A percentile compares a stretch with the other conserved stretches of the same genome.
Evolutionary conservation across 2,797 vertebrate species (phyloP).

Genomic region (Rachycentron canadum): DNA sequence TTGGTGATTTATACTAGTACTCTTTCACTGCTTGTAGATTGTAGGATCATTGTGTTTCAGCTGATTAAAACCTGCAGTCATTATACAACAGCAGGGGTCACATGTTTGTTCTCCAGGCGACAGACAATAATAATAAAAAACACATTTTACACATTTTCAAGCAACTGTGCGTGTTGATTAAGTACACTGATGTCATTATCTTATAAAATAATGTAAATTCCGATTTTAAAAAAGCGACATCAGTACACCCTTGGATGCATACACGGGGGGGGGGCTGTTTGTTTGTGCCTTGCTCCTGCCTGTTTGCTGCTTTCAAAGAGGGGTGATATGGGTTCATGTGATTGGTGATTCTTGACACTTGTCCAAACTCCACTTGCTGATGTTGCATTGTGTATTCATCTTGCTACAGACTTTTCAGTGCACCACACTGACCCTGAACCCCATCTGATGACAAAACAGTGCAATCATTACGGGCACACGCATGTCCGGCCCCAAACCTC

Average conservation of each 20-base stretch:
- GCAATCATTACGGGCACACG: neutral
- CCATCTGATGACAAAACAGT: constrained; percentile 24
- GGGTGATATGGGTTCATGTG: constrained; percentile 18
- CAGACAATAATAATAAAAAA: neutral
- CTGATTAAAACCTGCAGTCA: constrained; percentile 14
- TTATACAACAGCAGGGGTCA: neutral
- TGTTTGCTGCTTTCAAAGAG: constrained; percentile 30
- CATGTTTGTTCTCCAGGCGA: neutral
- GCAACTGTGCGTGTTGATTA: neutral
- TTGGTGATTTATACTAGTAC: neutral
- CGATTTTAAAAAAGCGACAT: neutral
- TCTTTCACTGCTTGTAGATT: neutral
- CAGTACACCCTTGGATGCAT: neutral
- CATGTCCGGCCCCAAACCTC: neutral
- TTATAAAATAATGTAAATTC: constrained; percentile 2
- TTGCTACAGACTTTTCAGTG: constrained; percentile 12
- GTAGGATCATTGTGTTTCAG: constrained; percentile 2
- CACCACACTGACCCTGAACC: constrained; percentile 7
- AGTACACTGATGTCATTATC: constrained; percentile 5
- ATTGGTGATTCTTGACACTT: constrained; percentile 41
- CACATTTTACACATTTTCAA: neutral
- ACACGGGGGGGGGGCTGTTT: constrained; percentile 15
- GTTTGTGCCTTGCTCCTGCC: constrained; percentile 45
- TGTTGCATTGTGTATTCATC: constrained; percentile 32
- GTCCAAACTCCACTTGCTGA: constrained; percentile 43